Evolutionary conservation across 2,113 vertebrate species (phyloP).

Genomic region (Paratilapia polleni): DNA sequence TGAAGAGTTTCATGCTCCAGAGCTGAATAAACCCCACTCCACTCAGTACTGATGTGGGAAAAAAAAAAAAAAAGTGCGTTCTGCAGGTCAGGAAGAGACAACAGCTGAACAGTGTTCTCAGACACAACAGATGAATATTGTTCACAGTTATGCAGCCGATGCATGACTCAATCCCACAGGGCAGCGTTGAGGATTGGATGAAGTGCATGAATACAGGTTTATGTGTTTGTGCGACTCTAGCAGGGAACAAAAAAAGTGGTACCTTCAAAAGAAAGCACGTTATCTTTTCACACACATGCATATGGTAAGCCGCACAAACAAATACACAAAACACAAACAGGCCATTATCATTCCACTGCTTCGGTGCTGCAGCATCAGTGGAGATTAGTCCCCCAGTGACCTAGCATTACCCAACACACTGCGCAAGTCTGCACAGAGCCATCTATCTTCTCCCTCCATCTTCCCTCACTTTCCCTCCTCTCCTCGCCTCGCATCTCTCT

Average conservation of each 20-base stretch:
- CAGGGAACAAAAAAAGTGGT: conserved; percentile 8
- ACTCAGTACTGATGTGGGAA: conserved; percentile 1
- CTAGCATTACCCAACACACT: conserved; percentile 68
- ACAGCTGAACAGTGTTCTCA: conserved; percentile 52
- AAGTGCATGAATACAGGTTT: background rate
- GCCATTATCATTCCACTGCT: conserved; percentile 73
- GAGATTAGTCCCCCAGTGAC: conserved; percentile 67
- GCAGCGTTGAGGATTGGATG: background rate
- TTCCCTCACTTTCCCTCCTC: conserved; percentile 37
- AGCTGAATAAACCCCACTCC: conserved; percentile 12
- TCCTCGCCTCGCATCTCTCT: background rate
- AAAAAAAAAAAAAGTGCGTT: background rate
- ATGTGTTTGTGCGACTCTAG: conserved; percentile 14
- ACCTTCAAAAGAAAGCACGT: conserved; percentile 7
- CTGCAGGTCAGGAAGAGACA: conserved; percentile 10
- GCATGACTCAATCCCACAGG: conserved; percentile 47
- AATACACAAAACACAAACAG: conserved; percentile 58
- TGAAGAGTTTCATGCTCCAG: conserved; percentile 7
- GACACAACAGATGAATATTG: conserved; percentile 58
- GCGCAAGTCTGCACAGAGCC: conserved; percentile 66
- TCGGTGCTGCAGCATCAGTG: conserved; percentile 54
- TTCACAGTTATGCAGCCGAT: conserved; percentile 46
- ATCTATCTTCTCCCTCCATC: conserved; percentile 61
- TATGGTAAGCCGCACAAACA: conserved; percentile 56
- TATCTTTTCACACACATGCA: conserved; percentile 39